A percentile compares a stretch with the other conserved stretches of the same genome.
Conservation (phyloP, 1,140 invertebrate genomes). For the Drosophila repleta region DNA sequence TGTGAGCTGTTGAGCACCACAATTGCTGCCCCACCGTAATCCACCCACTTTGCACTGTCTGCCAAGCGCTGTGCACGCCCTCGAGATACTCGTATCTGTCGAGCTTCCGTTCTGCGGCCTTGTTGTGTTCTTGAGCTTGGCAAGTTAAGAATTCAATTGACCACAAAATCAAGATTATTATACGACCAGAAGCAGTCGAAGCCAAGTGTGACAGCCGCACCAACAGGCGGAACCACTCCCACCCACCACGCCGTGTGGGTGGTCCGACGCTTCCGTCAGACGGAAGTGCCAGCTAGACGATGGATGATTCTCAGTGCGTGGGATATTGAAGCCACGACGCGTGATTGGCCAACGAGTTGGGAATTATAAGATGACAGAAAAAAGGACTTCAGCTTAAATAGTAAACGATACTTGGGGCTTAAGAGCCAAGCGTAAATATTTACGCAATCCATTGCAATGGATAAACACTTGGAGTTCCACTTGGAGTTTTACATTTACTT, state of each 20-base stretch:
- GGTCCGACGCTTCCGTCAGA: constrained; percentile 17
- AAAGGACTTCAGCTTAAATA: constrained; percentile 23
- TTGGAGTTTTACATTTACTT: no score
- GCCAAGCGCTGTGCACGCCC: constrained; percentile 64
- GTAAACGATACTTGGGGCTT: neutral
- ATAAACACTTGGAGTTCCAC: no score
- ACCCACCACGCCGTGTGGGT: constrained; percentile 20
- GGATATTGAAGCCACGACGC: constrained; percentile 49
- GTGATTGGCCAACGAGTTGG: constrained; percentile 58
- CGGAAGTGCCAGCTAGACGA: constrained; percentile 46
- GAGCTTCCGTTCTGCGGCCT: constrained; percentile 31
- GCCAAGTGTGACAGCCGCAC: constrained; percentile 33
- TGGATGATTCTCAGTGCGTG: constrained; percentile 54
- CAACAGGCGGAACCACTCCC: constrained; percentile 23
- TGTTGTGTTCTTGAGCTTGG: constrained; percentile 72
- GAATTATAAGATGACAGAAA: constrained; percentile 33
- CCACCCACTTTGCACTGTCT: constrained; percentile 64
- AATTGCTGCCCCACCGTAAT: constrained; percentile 40
- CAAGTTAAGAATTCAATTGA: constrained; percentile 83
- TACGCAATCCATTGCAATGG: neutral
- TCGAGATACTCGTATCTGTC: constrained; percentile 58
- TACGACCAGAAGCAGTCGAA: constrained; percentile 38
- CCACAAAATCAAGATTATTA: constrained; percentile 83
- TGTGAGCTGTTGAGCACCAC: constrained; percentile 65
- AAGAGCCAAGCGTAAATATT: neutral